phyloP scores from a whole-genome alignment of 2,113 vertebrate genomes.

The Cervus canadensis region DNA sequence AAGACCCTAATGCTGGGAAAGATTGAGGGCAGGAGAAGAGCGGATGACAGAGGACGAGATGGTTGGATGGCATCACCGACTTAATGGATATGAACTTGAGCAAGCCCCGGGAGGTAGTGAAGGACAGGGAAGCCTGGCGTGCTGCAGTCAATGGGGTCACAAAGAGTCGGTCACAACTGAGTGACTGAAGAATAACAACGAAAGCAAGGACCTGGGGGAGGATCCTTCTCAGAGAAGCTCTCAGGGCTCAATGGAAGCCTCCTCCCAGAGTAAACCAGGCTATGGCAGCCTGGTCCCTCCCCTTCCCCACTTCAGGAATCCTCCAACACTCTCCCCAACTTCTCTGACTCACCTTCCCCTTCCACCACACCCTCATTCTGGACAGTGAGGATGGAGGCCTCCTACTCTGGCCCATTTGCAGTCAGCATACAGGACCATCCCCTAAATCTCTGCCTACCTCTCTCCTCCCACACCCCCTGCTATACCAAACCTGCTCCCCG shows the following conservation, averaged over 20 bases:
- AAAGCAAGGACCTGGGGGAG: neutral
- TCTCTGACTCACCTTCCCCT: neutral
- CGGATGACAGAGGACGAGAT: neutral
- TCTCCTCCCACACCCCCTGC: neutral
- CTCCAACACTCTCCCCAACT: neutral
- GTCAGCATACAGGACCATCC: neutral
- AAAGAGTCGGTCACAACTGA: neutral
- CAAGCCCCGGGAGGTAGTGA: neutral
- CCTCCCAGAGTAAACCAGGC: neutral
- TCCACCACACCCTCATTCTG: neutral
- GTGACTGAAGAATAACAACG: neutral
- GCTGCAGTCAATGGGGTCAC: neutral
- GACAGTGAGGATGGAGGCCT: neutral
- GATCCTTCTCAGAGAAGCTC: neutral
- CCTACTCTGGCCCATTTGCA: neutral
- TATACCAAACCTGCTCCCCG: neutral
- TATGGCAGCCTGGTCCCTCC: neutral
- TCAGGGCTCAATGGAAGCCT: neutral
- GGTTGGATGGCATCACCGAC: neutral
- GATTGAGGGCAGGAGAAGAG: neutral
- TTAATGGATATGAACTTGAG: neutral
- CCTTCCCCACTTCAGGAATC: neutral
- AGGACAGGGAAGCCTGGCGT: neutral
- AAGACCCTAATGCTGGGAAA: neutral
- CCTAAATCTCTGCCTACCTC: neutral